These are phyloP conservation scores for Tachina grossa DNA, from an alignment of 2,888 invertebrate species.

Conservation along the genomic window DNA sequence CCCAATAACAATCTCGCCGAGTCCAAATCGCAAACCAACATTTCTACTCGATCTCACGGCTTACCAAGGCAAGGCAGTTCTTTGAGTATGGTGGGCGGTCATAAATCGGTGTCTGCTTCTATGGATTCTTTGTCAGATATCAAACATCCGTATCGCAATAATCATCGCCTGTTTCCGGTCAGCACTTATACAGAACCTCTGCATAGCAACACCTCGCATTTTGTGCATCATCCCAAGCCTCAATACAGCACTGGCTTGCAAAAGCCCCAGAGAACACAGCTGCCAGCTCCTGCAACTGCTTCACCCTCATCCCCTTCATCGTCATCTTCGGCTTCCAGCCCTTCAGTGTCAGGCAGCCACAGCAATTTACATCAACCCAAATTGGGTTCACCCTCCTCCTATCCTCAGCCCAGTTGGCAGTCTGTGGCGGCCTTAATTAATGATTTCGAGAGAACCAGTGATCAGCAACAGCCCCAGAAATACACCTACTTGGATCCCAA, in stretches of 20 bases:
- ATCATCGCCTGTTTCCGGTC: constrained; percentile 86
- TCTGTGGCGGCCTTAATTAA: constrained; percentile 87
- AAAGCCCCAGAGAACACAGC: constrained; percentile 73
- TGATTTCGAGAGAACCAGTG: constrained; percentile 85
- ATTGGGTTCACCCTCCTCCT: constrained; percentile 76
- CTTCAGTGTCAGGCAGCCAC: constrained; percentile 31
- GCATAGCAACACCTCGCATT: constrained; percentile 80
- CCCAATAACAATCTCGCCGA: constrained; percentile 36
- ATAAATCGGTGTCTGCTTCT: constrained; percentile 64
- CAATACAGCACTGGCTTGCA: constrained; percentile 79
- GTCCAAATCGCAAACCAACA: constrained; percentile 75
- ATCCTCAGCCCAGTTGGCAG: constrained; percentile 82
- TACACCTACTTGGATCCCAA: constrained; percentile 89
- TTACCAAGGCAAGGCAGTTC: constrained; percentile 69
- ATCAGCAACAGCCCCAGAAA: constrained; percentile 82
- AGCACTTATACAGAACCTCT: constrained; percentile 87
- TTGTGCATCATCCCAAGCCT: constrained; percentile 80
- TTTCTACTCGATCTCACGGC: constrained; percentile 31
- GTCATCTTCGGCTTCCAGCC: constrained; percentile 31
- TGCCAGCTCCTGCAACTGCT: constrained; percentile 18
- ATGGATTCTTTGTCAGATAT: constrained; percentile 71
- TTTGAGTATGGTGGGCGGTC: constrained; percentile 48
- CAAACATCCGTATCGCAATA: constrained; percentile 81
- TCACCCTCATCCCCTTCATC: constrained; percentile 1
- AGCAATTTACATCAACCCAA: constrained; percentile 68